These are phyloP conservation scores for Dysmachus trigonus DNA, from an alignment of 2,888 invertebrate genomes.

Conservation along the genomic window DNA sequence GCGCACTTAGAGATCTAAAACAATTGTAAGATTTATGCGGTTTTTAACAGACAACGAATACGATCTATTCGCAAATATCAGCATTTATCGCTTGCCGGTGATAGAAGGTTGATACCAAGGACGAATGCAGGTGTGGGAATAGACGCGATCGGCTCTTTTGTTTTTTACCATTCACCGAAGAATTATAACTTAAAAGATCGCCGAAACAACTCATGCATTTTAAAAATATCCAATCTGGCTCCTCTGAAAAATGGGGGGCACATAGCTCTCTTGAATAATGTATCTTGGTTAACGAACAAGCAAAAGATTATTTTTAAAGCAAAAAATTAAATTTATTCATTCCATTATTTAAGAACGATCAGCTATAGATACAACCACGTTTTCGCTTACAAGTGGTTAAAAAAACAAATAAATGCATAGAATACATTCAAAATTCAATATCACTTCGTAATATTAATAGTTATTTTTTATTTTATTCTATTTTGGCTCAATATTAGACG, in stretches of 20 bases:
- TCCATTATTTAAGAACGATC: background rate
- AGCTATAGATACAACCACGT: background rate
- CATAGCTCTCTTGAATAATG: background rate
- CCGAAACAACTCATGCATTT: background rate
- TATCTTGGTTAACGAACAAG: background rate
- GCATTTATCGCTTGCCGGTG: background rate
- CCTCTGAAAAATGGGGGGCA: background rate
- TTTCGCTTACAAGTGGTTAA: background rate
- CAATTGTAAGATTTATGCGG: background rate
- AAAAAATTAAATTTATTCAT: background rate
- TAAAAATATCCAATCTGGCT: background rate
- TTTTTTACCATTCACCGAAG: background rate
- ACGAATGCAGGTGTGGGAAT: background rate
- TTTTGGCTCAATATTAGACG: background rate
- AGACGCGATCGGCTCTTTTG: background rate
- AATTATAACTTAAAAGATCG: background rate
- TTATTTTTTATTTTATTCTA: background rate
- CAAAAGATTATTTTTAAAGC: background rate
- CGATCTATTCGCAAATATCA: background rate
- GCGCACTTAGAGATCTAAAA: background rate
- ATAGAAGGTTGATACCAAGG: background rate
- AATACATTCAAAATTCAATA: too few relatives aligned
- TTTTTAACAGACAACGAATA: background rate
- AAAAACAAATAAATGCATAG: background rate
- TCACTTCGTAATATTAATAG: too few relatives aligned